These are phyloP conservation scores for Perithous albicinctus DNA, from an alignment of 2,888 invertebrate genomes.

Conservation along the genomic window DNA sequence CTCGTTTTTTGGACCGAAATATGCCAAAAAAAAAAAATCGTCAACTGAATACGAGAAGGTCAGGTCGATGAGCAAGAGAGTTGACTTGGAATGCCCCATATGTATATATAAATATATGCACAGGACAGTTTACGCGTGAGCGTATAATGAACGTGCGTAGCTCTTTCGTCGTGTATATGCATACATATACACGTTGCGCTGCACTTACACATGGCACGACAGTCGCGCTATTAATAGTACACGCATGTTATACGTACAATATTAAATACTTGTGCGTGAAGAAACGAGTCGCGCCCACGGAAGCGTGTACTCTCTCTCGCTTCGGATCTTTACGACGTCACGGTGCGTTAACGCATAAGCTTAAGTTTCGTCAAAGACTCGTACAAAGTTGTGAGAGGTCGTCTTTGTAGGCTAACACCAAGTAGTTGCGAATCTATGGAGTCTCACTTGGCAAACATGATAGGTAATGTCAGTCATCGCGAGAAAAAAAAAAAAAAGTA, in stretches of 20 bases:
- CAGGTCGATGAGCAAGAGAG: no score
- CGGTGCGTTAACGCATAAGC: constrained; percentile 54
- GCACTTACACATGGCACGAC: constrained; percentile 51
- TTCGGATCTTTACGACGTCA: constrained; percentile 55
- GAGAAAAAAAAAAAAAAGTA: no score
- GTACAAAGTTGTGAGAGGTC: constrained; percentile 2
- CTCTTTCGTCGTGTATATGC: background rate
- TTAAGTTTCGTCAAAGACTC: constrained; percentile 42
- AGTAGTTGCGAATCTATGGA: background rate
- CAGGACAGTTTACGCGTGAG: constrained; percentile 53
- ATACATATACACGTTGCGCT: constrained; percentile 46
- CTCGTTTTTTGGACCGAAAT: no score
- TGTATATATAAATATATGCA: constrained; percentile 25
- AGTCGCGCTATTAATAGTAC: constrained; percentile 77
- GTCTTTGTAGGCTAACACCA: no score
- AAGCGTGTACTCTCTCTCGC: constrained; percentile 61
- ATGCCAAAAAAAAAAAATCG: no score
- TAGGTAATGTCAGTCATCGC: background rate
- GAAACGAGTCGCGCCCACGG: constrained; percentile 52
- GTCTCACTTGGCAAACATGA: background rate
- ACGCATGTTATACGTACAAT: constrained; percentile 4
- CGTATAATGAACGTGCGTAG: constrained; percentile 41
- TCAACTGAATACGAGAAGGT: no score
- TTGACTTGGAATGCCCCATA: no score
- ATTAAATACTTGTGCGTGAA: constrained; percentile 21